Conservation (phyloP, 2,888 invertebrate species). For the Meteorus cinctellus region DNA sequence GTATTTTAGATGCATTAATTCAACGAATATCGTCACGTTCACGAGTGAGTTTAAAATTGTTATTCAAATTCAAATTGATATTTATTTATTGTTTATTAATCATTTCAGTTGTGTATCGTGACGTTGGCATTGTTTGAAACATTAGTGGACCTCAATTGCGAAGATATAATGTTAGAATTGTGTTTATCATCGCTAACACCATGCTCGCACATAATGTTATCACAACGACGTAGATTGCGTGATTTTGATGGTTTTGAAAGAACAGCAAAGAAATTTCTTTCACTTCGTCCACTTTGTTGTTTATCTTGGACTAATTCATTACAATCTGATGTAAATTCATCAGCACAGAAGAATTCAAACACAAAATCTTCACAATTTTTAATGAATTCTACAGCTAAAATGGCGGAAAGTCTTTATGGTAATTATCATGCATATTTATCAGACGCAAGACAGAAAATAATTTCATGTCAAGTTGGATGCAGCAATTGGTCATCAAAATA, state of each 20-base stretch:
- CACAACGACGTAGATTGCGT: constrained; percentile 82
- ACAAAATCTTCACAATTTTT: constrained; percentile 55
- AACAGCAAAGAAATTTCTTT: constrained; percentile 84
- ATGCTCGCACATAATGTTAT: constrained; percentile 86
- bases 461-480: constrained; percentile 84
- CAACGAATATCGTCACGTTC: constrained; percentile 83
- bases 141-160: constrained; percentile 92
- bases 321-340: constrained; percentile 45
- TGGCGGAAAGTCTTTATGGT: constrained; percentile 80
- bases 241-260: constrained; percentile 84
- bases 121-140: constrained; percentile 94
- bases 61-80: constrained; percentile 23
- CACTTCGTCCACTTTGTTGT: constrained; percentile 82
- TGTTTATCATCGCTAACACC: constrained; percentile 89
- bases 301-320: constrained; percentile 45
- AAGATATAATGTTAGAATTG: constrained; percentile 95
- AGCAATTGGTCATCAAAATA: constrained; percentile 86
- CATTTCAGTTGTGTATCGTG: constrained; percentile 84
- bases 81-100: constrained; percentile 29
- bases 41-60: constrained; percentile 77
- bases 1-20: constrained; percentile 88
- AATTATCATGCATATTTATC: constrained; percentile 91
- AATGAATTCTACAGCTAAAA: constrained; percentile 58
- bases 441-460: constrained; percentile 87
- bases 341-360: constrained; percentile 26